These are phyloP conservation scores for Calycopis cecrops DNA, from an alignment of 1,140 invertebrate species.

Conservation along the genomic window DNA sequence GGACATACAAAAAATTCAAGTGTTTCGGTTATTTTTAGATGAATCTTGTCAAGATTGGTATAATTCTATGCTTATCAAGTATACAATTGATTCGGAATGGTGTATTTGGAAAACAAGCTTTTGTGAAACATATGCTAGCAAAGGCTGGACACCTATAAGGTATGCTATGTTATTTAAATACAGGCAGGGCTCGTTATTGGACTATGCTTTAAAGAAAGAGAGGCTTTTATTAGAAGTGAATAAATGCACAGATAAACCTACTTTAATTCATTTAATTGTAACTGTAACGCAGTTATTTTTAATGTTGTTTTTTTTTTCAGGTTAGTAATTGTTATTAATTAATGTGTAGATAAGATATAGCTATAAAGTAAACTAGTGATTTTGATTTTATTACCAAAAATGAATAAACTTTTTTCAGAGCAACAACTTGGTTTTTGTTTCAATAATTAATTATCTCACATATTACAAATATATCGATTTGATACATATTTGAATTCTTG, in stretches of 20 bases:
- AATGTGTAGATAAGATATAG: too few species aligned
- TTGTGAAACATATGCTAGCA: slow-evolving; percentile 37
- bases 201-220: slow-evolving; percentile 24
- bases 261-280: too few species aligned
- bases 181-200: slow-evolving; percentile 18
- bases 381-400: too few species aligned
- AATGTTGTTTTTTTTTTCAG: too few species aligned
- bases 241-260: too few species aligned
- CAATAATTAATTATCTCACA: slow-evolving; percentile 1
- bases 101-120: slow-evolving; percentile 40
- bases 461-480: too few species aligned
- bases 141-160: slow-evolving; percentile 34
- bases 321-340: too few species aligned
- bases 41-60: slow-evolving; percentile 43
- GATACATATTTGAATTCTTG: too few species aligned
- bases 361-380: too few species aligned
- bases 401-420: too few species aligned
- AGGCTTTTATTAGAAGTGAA: slow-evolving; percentile 17
- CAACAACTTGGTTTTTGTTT: too few species aligned
- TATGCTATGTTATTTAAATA: slow-evolving; percentile 29
- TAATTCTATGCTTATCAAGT: slow-evolving; percentile 37
- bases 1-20: slow-evolving; percentile 35
- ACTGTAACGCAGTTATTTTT: too few species aligned
- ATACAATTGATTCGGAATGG: slow-evolving; percentile 37
- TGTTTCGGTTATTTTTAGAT: slow-evolving; percentile 41